Conservation (phyloP, 1,140 invertebrate species). For the Sarcophaga bullata region DNA sequence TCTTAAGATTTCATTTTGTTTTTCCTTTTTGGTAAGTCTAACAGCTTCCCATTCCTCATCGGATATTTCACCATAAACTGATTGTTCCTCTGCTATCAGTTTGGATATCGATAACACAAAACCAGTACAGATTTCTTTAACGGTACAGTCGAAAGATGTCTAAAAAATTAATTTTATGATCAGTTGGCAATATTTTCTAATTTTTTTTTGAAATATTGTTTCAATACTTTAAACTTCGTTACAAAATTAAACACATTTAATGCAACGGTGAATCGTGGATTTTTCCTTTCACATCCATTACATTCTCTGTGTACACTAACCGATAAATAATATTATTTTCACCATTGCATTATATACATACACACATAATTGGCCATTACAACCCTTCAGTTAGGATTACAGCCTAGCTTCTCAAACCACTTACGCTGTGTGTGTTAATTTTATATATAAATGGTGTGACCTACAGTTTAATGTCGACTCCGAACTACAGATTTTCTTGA, state of each 20-base stretch:
- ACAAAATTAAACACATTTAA: background rate
- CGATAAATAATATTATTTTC: too few species aligned
- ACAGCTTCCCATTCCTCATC: constrained; percentile 85
- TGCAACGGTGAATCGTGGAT: background rate
- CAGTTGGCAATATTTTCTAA: background rate
- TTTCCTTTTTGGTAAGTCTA: constrained; percentile 74
- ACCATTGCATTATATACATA: too few species aligned
- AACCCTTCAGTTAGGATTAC: too few species aligned
- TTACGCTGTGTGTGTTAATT: too few species aligned
- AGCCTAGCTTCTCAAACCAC: too few species aligned
- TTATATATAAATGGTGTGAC: too few species aligned
- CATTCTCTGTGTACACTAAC: too few species aligned
- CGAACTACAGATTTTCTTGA: too few species aligned
- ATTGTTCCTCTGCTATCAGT: constrained; percentile 74
- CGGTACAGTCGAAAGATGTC: constrained; percentile 58
- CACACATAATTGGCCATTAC: too few species aligned
- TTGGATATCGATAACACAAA: constrained; percentile 74
- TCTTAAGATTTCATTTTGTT: constrained; percentile 71
- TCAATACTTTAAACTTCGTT: background rate
- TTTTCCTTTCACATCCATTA: too few species aligned
- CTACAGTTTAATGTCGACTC: too few species aligned
- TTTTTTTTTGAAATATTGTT: background rate
- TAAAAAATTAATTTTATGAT: constrained; percentile 4
- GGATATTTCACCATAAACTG: constrained; percentile 76
- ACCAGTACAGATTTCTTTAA: constrained; percentile 71